These are phyloP conservation scores for Oeneis ivallda DNA, from an alignment of 2,888 invertebrate genomes.

Conservation along the genomic window DNA sequence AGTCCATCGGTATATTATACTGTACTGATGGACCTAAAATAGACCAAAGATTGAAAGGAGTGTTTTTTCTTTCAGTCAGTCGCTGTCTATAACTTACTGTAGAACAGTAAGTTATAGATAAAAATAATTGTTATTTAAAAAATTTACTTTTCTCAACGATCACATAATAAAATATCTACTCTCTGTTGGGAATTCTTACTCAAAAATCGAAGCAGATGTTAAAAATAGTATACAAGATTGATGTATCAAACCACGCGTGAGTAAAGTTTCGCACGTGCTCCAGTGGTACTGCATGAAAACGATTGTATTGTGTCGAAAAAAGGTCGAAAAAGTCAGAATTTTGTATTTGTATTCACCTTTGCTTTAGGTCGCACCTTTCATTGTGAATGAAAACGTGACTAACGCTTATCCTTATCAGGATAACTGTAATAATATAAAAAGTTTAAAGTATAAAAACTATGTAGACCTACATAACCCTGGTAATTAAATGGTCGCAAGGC, in stretches of 20 bases:
- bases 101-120: no score
- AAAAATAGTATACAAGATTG: constrained; percentile 42
- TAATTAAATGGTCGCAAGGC: no score
- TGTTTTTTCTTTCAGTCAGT: no score
- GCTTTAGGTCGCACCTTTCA: constrained; percentile 11
- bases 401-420: constrained; percentile 38
- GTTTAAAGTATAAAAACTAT: no score
- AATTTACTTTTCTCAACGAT: background rate
- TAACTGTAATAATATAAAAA: constrained; percentile 37
- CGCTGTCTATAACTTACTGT: no score
- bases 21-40: no score
- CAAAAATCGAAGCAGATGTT: constrained; percentile 43
- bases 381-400: constrained; percentile 31
- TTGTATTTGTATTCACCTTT: constrained; percentile 10
- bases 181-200: constrained; percentile 31
- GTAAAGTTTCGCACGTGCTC: constrained; percentile 25
- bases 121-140: background rate
- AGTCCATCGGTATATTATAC: no score
- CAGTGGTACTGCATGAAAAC: constrained; percentile 10
- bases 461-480: no score
- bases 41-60: no score
- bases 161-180: background rate
- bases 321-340: background rate
- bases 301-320: constrained; percentile 3
- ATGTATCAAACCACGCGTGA: constrained; percentile 36